These are phyloP conservation scores for Calliphora vicina DNA, from an alignment of 1,140 invertebrate genomes.

Conservation along the genomic window DNA sequence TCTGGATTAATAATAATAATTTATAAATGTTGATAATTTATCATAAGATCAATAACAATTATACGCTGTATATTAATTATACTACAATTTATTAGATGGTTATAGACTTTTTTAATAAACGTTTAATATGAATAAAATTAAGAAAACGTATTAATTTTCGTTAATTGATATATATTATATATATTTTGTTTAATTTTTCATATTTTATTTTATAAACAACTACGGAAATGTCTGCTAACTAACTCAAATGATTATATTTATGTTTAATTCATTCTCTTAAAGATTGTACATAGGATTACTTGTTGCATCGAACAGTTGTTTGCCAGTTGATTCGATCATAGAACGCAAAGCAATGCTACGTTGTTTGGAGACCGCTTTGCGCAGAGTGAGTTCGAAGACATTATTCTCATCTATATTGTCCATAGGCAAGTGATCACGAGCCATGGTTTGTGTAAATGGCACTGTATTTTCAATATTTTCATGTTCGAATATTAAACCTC, in stretches of 20 bases:
- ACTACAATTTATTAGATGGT: neutral
- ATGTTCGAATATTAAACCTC: conserved; percentile 35
- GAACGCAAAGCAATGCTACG: conserved; percentile 57
- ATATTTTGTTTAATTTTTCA: neutral
- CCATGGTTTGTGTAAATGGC: conserved; percentile 23
- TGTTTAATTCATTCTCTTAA: neutral
- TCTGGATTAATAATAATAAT: neutral
- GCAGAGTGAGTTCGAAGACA: conserved; percentile 56
- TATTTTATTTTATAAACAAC: neutral
- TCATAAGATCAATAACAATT: conserved; percentile 3
- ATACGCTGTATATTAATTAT: neutral
- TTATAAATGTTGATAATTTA: neutral
- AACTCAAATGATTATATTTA: neutral
- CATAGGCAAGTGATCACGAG: conserved; percentile 53
- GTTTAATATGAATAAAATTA: no score
- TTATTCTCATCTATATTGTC: conserved; percentile 61
- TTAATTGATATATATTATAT: no score
- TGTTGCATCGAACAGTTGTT: conserved; percentile 59
- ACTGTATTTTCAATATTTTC: neutral
- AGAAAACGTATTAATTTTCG: no score
- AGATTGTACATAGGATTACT: conserved; percentile 62
- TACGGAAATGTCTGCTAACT: neutral
- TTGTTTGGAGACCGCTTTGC: conserved; percentile 60
- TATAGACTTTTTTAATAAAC: no score
- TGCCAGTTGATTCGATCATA: conserved; percentile 61